These are phyloP conservation scores for Cantharis nigra DNA, from an alignment of 2,888 invertebrate genomes.

Conservation along the genomic window DNA sequence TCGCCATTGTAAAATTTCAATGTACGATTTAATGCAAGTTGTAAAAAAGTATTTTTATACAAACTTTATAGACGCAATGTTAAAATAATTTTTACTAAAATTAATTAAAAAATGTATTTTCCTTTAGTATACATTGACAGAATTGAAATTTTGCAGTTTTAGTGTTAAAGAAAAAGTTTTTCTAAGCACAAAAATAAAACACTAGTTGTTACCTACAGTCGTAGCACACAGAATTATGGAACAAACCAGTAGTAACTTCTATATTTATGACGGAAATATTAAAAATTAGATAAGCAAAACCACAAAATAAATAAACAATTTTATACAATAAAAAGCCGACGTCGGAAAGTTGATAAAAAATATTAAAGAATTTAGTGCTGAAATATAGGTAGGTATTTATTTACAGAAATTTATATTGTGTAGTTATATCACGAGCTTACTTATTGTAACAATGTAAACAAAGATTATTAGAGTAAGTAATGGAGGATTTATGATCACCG, in stretches of 20 bases:
- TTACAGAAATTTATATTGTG: too few species aligned
- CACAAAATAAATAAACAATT: neutral
- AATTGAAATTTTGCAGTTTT: neutral
- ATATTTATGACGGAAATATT: neutral
- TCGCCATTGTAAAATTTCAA: neutral
- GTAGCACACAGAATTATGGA: neutral
- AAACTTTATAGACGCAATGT: neutral
- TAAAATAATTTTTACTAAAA: neutral
- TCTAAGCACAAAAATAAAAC: neutral
- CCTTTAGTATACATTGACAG: neutral
- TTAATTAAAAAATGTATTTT: too few species aligned
- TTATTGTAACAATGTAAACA: too few species aligned
- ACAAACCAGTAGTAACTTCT: neutral
- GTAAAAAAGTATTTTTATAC: neutral
- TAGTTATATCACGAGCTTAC: too few species aligned
- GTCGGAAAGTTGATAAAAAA: neutral
- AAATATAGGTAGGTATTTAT: too few species aligned
- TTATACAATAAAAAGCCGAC: neutral
- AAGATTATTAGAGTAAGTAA: too few species aligned
- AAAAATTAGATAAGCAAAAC: neutral
- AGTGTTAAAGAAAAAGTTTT: neutral
- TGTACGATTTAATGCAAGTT: neutral
- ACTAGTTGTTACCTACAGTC: neutral
- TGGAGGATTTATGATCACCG: too few species aligned
- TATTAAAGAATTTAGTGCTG: neutral